Conservation (phyloP, 1,140 invertebrate species). For the Drosophila mojavensis region DNA sequence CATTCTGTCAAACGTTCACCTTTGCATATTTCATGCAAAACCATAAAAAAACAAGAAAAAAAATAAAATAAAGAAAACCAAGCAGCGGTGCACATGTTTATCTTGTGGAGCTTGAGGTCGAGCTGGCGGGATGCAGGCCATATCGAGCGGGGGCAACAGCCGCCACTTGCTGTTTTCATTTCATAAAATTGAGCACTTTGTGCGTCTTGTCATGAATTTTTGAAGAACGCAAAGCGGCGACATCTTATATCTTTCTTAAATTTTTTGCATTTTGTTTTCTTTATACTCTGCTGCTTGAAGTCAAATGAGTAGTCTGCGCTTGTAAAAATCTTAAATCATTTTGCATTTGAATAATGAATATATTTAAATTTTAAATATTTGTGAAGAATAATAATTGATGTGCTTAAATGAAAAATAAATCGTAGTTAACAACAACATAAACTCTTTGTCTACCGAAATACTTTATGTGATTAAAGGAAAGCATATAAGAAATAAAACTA, state of each 20-base stretch:
- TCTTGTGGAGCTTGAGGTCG: background rate
- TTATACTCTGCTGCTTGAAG: background rate
- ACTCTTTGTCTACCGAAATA: too few species aligned
- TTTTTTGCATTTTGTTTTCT: conserved; percentile 16
- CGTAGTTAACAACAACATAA: too few species aligned
- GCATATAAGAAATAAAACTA: too few species aligned
- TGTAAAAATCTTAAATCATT: too few species aligned
- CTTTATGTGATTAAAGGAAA: too few species aligned
- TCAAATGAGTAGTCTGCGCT: background rate
- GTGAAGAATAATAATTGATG: too few species aligned
- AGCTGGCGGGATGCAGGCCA: too few species aligned
- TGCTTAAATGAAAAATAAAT: too few species aligned
- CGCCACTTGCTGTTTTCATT: conserved; percentile 70
- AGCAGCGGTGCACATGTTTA: conserved; percentile 8
- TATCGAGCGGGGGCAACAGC: conserved; percentile 31
- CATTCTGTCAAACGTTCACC: conserved; percentile 61
- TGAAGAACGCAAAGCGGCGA: conserved; percentile 74
- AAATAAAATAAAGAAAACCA: background rate
- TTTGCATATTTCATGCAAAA: conserved; percentile 66
- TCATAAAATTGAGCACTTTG: conserved; percentile 80
- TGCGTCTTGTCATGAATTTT: conserved; percentile 79
- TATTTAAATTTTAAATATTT: too few species aligned
- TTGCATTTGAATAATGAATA: background rate
- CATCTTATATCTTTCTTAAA: conserved; percentile 40
- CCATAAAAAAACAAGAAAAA: conserved; percentile 36